Base-by-base conservation (phyloP, 2,797 vertebrate genomes). In the Zenarchopterus dispar region DNA sequence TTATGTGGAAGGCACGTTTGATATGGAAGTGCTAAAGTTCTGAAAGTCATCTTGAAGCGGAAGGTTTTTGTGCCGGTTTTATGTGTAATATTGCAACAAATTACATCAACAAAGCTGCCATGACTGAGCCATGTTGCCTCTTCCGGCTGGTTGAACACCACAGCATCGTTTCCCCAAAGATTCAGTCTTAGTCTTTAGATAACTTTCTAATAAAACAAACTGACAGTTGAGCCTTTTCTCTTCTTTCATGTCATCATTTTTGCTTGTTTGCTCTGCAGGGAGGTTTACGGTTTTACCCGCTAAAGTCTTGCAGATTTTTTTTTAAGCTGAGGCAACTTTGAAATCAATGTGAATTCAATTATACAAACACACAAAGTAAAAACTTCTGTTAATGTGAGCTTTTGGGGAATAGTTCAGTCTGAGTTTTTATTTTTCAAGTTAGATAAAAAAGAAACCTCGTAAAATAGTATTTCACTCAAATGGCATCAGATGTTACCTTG, bases 81-180 rank as follows among this genome's bases (percentile, higher is more conserved):
- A 39, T 55, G 28, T 42, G 62, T 66, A 70, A 67, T 58, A 58
- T 81, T 87, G 68, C 81, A 80, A 39, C 75, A 67, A 78, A 85
- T 84, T 81, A 76, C 68, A 87, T 88, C 84, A 88, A 84, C 78
- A 66, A 33, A 24, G 23, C 18, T 8, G 8, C 62, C 55, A 23
- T 28, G 3, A 8, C 65, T 60, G 69, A 82, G 58, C 63, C 53
- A 45, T 17, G 53, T 67, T 73, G 48, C 60, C 45, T 67, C 36
- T 11, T 70, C 56, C 71, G 72, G 56, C 61, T 61, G 9, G 51
- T 21, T 56, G 67, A 71, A 56, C 74, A 77, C 78, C 77, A 65
- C 24, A 73, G 68, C 54, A 43, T 53, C 28, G 41, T 23, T 67
- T 78, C 68, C 61, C 72, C 54, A 50, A 68, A 84, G 69, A 85